Evolutionary conservation across 2,113 vertebrate species (phyloP), one percentile per base, ranked within the genome.

Genomic region (Acrocephalus arundinaceus): DNA sequence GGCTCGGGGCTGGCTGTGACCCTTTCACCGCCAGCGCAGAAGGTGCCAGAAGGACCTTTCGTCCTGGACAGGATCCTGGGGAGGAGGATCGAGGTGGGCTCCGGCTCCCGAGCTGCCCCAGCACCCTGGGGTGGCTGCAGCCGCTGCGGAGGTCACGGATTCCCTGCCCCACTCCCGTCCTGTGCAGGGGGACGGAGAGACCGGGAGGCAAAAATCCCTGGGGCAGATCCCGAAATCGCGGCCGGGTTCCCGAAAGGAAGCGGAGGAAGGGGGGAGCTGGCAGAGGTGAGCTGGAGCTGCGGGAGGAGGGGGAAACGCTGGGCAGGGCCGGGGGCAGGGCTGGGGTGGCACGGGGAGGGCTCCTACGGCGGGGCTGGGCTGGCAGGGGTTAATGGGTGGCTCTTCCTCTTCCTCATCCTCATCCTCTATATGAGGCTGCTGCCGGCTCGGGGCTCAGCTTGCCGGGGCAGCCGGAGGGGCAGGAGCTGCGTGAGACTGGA

Each of bases 301-400:
- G 1, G 61, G 43, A 41, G 55, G 33, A 30, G 79, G 6, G n/a
- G 67, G 25, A 84, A 35, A 31, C 7, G 55, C 35, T 14, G 78
- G 70, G 37, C 68, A 49, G 82, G 48, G 75, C 51, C 57, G 1
- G 55, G 19, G 80, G 31, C 81, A n/a, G 86, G 39, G 57, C 65
- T 17, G 31, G 20, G 15, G 11, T 20, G 37, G 48, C 57, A 3
- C 20, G 18, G 45, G 13, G 28, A 6, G 67, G 78, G 89, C 89
- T 95, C 90, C 90, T 48, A 12, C 77, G 87, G 35, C 5, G 18
- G 80, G 59, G 74, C 90, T 58, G 39, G 75, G 84, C 82, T 87
- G 83, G 71, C 90, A 95, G 13, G 97, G 90, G 98, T 98, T 98
- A 98, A 98, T 43, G 43, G 96, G 97, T 97, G 97, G 96, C 96